Base-by-base conservation (phyloP, 2,113 vertebrate genomes). In the Galemys pyrenaicus region DNA sequence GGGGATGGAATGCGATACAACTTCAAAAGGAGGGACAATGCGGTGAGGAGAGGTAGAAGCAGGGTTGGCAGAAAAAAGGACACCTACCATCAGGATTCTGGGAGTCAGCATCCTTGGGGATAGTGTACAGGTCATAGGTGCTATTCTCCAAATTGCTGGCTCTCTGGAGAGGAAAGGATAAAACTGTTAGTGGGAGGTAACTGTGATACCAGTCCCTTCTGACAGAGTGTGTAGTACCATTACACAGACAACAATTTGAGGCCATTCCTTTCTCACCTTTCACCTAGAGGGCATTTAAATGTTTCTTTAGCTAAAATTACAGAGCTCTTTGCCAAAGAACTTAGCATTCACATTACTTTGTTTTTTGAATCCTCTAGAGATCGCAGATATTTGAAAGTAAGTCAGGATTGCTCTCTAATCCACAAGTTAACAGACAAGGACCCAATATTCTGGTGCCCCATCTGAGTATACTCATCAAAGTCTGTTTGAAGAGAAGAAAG, bases 81-180 rank as follows among this genome's bases (percentile, higher is more conserved):
- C 0, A 1, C 98, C 65, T 98, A 99, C 99, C 99, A 51, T 99
- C 99, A 0, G 99, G 99, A 94, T 99, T 99, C 98, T 99, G 99
- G 71, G 99, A 99, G 97, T 99, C 99, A 0, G 99, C 99, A 15
- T 99, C 99, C 97, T 99, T 99, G 90, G 99, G 99, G 90, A 99
- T 99, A 28, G 99, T 99, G 97, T 99, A 99, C 0, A 99, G 98
- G 96, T 99, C 99, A 0, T 99, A 99, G 13, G 99, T 99, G 96
- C 99, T 99, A 97, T 99, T 99, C 98, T 99, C 99, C 87, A 99
- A 97, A 96, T 99, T 99, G 85, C 99, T 99, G 86, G 99, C 99
- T 98, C 99, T 99, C 99, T 99, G 98, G 44, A 49, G 83, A 78
- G 16, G 30, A 94, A 9, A 58, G 13, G 30, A 1, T 86, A 41